Percentiles rank a stretch among this genome's conserved stretches.
Conservation (phyloP, 1,140 invertebrate genomes). For the Neodiprion virginianus region DNA sequence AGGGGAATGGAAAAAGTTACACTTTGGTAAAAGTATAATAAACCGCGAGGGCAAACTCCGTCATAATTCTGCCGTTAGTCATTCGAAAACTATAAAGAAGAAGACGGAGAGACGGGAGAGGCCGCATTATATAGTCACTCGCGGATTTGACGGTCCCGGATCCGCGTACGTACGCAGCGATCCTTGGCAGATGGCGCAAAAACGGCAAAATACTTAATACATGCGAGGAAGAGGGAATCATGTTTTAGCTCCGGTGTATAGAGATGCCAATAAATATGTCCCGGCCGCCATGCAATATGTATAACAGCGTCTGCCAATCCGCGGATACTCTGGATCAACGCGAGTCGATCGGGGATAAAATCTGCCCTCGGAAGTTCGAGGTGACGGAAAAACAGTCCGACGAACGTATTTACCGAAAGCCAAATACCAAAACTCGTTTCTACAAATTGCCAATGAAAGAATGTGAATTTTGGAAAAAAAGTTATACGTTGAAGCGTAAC, state of each 20-base stretch:
- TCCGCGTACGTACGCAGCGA: constrained; percentile 33
- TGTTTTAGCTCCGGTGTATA: constrained; percentile 47
- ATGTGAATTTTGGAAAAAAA: no score
- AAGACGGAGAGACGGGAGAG: no score
- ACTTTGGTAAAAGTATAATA: neutral
- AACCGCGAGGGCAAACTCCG: constrained; percentile 28
- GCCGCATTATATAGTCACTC: constrained; percentile 13
- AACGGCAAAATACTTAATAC: constrained; percentile 46
- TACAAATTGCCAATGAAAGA: no score
- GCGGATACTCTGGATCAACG: constrained; percentile 36
- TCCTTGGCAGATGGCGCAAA: constrained; percentile 19
- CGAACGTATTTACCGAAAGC: no score
- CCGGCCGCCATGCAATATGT: constrained; percentile 54
- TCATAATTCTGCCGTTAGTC: constrained; percentile 49
- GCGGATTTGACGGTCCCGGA: constrained; percentile 35
- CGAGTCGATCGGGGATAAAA: constrained; percentile 6
- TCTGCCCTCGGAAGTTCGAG: no score
- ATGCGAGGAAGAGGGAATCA: constrained; percentile 39
- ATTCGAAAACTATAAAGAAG: constrained; percentile 29
- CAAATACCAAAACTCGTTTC: no score
- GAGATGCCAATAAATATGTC: constrained; percentile 60
- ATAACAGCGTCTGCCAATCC: constrained; percentile 46
- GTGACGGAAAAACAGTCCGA: no score
- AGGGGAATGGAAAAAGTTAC: constrained; percentile 19
- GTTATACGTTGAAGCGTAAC: no score